These are phyloP conservation scores for Australoheros scitulus DNA, from an alignment of 2,113 vertebrate species.

Conservation along the genomic window DNA sequence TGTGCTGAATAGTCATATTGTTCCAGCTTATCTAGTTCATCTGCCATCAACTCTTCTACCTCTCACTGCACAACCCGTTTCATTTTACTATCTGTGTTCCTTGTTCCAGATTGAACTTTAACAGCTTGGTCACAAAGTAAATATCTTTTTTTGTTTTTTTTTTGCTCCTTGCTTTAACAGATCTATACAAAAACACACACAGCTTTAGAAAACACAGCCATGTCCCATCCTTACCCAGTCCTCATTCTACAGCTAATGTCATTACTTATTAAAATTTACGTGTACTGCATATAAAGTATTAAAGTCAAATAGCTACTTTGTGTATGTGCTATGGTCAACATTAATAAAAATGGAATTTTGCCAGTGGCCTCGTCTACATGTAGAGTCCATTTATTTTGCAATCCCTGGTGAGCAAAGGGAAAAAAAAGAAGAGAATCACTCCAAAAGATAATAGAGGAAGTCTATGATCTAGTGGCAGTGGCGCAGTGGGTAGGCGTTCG, in stretches of 20 bases:
- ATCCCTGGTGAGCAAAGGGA: not conserved
- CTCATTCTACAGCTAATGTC: not conserved
- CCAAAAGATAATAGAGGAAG: fast-evolving
- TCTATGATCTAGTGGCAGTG: not conserved
- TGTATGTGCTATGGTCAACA: fast-evolving
- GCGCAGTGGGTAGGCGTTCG: too few species aligned
- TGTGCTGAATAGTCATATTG: conserved; percentile 65
- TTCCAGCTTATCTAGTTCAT: conserved; percentile 60
- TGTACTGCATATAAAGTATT: not conserved
- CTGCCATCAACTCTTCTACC: not conserved
- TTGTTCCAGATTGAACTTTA: conserved; percentile 31
- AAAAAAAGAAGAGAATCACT: fast-evolving
- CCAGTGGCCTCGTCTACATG: too few species aligned
- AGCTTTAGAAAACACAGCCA: not conserved
- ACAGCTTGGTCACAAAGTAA: not conserved
- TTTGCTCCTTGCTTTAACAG: not conserved
- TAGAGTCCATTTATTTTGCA: too few species aligned
- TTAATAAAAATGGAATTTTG: not conserved
- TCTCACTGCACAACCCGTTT: not conserved
- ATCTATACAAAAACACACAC: not conserved
- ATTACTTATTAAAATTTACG: not conserved
- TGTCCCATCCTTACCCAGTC: not conserved
- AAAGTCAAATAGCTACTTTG: not conserved
- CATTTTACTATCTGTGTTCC: conserved; percentile 59
- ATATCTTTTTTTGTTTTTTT: not conserved